A percentile compares a stretch with the other conserved stretches of the same genome.
Conservation (phyloP, 2,888 invertebrate genomes). For the Phragmatobia fuliginosa region DNA sequence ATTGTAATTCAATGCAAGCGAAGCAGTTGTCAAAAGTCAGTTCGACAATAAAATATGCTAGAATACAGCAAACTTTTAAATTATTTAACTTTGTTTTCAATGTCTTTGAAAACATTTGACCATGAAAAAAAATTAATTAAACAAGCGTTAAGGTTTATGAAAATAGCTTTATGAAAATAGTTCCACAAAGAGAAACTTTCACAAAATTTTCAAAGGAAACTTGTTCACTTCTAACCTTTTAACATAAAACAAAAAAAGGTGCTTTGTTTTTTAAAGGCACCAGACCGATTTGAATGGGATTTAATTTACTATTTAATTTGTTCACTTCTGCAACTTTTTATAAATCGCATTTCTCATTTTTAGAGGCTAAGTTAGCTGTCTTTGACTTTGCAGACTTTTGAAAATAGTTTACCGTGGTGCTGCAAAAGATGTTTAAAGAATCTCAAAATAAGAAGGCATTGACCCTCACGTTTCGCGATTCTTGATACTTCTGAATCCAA, state of each 20-base stretch:
- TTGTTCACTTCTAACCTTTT: conserved; percentile 32
- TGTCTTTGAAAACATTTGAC: conserved; percentile 27
- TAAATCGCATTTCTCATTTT: background rate
- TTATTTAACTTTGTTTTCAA: conserved; percentile 32
- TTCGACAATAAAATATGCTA: background rate
- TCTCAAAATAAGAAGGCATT: too few relatives aligned
- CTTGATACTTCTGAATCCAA: too few relatives aligned
- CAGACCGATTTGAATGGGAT: background rate
- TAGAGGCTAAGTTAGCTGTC: background rate
- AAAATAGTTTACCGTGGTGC: background rate
- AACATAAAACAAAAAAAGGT: conserved; percentile 23
- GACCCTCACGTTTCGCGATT: too few relatives aligned
- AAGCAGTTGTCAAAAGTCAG: background rate
- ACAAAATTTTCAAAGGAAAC: conserved; percentile 28
- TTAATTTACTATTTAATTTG: background rate
- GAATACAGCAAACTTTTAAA: conserved; percentile 32
- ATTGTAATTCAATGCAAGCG: background rate
- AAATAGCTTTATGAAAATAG: conserved; percentile 44
- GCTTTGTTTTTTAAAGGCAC: conserved; percentile 9
- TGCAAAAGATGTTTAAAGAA: too few relatives aligned
- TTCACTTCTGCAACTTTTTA: background rate
- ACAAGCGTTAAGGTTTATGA: conserved; percentile 33
- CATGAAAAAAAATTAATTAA: conserved; percentile 31
- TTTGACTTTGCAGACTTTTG: background rate
- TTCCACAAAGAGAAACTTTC: conserved; percentile 35